Percentiles rank a stretch among this genome's conserved stretches.
Conservation (phyloP, 2,113 vertebrate genomes). For the Hoplias malabaricus region DNA sequence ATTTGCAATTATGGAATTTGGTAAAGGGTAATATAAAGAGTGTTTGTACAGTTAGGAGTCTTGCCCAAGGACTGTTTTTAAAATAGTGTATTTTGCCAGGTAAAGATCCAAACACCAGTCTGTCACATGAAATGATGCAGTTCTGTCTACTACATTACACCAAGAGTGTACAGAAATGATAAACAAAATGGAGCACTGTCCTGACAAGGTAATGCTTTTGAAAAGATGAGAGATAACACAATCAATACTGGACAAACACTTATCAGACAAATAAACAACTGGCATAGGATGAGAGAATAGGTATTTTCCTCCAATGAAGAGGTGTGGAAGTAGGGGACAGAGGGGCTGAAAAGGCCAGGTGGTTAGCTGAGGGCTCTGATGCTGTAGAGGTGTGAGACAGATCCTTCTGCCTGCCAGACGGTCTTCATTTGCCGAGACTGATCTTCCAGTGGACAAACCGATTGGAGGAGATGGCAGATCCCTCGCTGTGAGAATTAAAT, state of each 20-base stretch:
- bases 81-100: too few relatives aligned
- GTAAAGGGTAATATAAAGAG: too few relatives aligned
- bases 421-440: conserved; percentile 30
- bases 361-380: conserved; percentile 19
- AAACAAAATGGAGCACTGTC: conserved; percentile 6
- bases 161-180: background rate
- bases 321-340: conserved; percentile 15
- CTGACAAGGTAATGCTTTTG: too few relatives aligned
- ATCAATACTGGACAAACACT: conserved; percentile 6
- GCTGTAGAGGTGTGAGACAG: conserved; percentile 45
- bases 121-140: too few relatives aligned
- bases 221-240: conserved; percentile 2
- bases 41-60: too few relatives aligned
- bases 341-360: conserved; percentile 30
- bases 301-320: conserved; percentile 10
- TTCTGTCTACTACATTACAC: too few relatives aligned
- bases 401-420: conserved; percentile 31
- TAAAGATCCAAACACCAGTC: too few relatives aligned
- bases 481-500: conserved; percentile 1
- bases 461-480: background rate
- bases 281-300: conserved; percentile 21
- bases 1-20: too few relatives aligned
- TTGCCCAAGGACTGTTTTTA: too few relatives aligned
- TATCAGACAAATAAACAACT: conserved; percentile 14
- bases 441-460: conserved; percentile 21